Base-by-base conservation (phyloP, 2,888 invertebrate species). In the Patella caerulea region DNA sequence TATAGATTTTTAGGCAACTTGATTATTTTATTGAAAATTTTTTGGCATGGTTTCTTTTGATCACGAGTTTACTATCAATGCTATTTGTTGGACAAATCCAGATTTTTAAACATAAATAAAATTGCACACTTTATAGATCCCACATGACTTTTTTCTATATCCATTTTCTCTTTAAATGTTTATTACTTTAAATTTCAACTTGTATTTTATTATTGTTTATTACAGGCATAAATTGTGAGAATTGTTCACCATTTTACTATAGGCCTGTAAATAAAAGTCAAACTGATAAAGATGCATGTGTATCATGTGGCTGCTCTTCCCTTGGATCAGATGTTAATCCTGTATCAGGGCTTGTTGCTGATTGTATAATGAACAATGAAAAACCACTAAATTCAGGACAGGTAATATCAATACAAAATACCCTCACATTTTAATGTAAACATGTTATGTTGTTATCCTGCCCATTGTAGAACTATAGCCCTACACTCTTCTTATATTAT, bases 201-300 rank as follows among this genome's bases (percentile, higher is more conserved):
- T 72, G 34, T 4, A n/a, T 72, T 19, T 1, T 9, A 9, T 29
- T 54, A 29, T 73, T 55, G 12, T 65, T 19, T 24, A 65, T 71
- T 72, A 93, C 82, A 94, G 99, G 99, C 29, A 96, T 93, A 81
- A 99, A 99, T 91, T 99, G 99, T 89, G 95, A 99, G 91, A 94
- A 95, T 73, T 99, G 99, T 92, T 94, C 94, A 87, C 92, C 95
- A 0, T 96, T 95, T n/a, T 98, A 93, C 92, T 99, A 94, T 92
- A 93, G 96, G 76, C 98, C 98, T 0, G 93, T 92, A 71, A 95
- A 95, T 75, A 96, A 95, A 88, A 92, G 92, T 19, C 95, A 96
- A 94, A 95, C 96, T 84, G 96, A 96, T 83, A 95, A 95, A 0
- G 95, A 98, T 90, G 98, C 96, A 34, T 99, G 98, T 89, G 83